A percentile compares a stretch with the other conserved stretches of the same genome.
These are phyloP conservation scores for Sardinella longiceps DNA, from an alignment of 2,797 vertebrate genomes.

Conservation along the genomic window DNA sequence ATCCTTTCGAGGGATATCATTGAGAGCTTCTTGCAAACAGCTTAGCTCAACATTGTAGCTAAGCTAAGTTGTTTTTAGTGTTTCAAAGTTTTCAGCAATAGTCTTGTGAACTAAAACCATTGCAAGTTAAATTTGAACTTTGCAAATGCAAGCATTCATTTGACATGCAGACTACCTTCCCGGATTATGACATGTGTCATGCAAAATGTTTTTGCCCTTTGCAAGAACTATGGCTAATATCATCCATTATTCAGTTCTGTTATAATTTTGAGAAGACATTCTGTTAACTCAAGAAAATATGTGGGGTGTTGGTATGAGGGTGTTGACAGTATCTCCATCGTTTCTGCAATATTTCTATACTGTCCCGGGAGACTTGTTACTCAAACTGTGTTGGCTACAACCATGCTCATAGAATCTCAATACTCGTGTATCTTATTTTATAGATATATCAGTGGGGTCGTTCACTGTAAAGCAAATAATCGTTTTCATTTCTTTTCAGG, in stretches of 20 bases:
- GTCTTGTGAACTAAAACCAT: background rate
- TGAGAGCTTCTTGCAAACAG: background rate
- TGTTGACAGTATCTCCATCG: background rate
- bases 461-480: background rate
- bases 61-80: background rate
- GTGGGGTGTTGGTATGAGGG: too few species aligned
- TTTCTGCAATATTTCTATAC: background rate
- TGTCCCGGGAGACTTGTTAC: background rate
- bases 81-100: background rate
- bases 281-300: background rate
- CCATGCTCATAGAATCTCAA: background rate
- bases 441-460: background rate
- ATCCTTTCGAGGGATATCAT: background rate
- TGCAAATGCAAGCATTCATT: background rate
- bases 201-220: background rate
- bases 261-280: background rate
- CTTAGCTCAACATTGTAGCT: background rate
- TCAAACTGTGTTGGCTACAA: background rate
- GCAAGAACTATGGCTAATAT: background rate
- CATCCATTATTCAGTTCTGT: background rate
- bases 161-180: background rate
- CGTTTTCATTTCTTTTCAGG: constrained; percentile 69
- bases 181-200: background rate
- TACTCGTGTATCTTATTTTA: too few species aligned
- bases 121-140: background rate